A percentile compares a stretch with the other conserved stretches of the same genome.
phyloP scores from a whole-genome alignment of 2,113 vertebrate genomes.

The Elephas maximus region DNA sequence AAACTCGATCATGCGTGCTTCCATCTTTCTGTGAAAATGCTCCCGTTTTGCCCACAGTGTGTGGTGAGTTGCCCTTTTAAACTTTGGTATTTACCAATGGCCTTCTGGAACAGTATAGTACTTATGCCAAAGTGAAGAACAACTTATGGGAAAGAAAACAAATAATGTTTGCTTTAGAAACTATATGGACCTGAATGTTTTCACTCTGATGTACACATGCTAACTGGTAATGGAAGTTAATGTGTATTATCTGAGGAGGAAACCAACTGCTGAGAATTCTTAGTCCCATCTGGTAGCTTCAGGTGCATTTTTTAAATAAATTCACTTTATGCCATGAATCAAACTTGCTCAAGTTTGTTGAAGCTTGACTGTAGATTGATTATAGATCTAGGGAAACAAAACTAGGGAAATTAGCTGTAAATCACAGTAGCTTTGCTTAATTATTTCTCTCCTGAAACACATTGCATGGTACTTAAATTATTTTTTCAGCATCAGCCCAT shows the following conservation, averaged over 20 bases:
- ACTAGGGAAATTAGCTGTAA: not conserved
- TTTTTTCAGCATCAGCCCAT: not conserved
- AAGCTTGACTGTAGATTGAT: not conserved
- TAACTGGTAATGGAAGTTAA: not conserved
- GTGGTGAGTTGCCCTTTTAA: conserved; percentile 53
- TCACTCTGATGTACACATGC: not conserved
- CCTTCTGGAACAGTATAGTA: conserved; percentile 5
- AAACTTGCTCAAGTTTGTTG: not conserved
- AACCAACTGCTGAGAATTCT: not conserved
- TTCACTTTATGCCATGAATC: not conserved
- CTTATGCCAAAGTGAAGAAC: conserved; percentile 8
- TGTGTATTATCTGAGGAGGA: not conserved
- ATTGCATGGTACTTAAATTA: not conserved
- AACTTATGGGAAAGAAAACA: not conserved
- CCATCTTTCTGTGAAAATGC: conserved; percentile 63
- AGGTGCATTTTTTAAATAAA: not conserved
- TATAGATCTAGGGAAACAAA: not conserved
- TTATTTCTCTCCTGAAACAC: conserved; percentile 24
- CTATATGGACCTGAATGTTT: not conserved
- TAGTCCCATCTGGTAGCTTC: not conserved
- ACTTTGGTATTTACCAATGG: conserved; percentile 49
- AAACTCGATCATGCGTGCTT: conserved; percentile 73
- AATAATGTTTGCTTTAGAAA: not conserved
- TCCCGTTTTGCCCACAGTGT: not conserved
- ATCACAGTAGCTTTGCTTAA: not conserved